These are phyloP conservation scores for Liparis tanakae DNA, from an alignment of 2,797 vertebrate species.

Conservation along the genomic window DNA sequence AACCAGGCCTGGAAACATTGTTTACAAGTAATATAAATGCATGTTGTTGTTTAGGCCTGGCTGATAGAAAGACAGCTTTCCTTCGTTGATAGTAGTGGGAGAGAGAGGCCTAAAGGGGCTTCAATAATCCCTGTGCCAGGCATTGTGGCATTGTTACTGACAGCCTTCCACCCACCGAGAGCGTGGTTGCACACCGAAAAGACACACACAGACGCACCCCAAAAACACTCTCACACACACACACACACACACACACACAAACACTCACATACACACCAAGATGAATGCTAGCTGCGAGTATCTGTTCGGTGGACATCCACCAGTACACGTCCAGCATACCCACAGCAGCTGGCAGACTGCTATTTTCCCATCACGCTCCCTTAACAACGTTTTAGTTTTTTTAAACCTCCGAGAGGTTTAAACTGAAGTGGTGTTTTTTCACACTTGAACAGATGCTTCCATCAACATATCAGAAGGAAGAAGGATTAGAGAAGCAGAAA, in stretches of 20 bases:
- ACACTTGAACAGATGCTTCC: slow-evolving; percentile 80
- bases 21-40: slow-evolving; percentile 79
- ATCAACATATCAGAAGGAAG: slow-evolving; percentile 69
- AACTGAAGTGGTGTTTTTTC: slow-evolving; percentile 62
- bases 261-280: slow-evolving; percentile 43
- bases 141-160: slow-evolving; percentile 79
- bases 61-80: slow-evolving; percentile 76
- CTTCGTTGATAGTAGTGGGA: slow-evolving; percentile 69
- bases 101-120: slow-evolving; percentile 63
- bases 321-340: slow-evolving; percentile 74
- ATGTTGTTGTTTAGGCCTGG: slow-evolving; percentile 67
- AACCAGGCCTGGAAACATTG: slow-evolving; percentile 64
- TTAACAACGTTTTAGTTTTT: slow-evolving; percentile 81
- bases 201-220: slow-evolving; percentile 14
- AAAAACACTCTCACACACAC: slow-evolving; percentile 17
- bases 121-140: slow-evolving; percentile 77
- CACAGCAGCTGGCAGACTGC: slow-evolving; percentile 73
- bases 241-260: slow-evolving; percentile 18
- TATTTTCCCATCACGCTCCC: slow-evolving; percentile 86
- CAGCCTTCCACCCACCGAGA: slow-evolving; percentile 75
- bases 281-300: slow-evolving; percentile 64
- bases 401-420: slow-evolving; percentile 54
- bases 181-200: slow-evolving; percentile 37
- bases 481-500: slow-evolving; percentile 48
- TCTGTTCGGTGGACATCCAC: slow-evolving; percentile 74